A percentile compares a stretch with the other conserved stretches of the same genome.
These are phyloP conservation scores for Stenchaetothrips biformis DNA, from an alignment of 2,888 invertebrate species.

Conservation along the genomic window DNA sequence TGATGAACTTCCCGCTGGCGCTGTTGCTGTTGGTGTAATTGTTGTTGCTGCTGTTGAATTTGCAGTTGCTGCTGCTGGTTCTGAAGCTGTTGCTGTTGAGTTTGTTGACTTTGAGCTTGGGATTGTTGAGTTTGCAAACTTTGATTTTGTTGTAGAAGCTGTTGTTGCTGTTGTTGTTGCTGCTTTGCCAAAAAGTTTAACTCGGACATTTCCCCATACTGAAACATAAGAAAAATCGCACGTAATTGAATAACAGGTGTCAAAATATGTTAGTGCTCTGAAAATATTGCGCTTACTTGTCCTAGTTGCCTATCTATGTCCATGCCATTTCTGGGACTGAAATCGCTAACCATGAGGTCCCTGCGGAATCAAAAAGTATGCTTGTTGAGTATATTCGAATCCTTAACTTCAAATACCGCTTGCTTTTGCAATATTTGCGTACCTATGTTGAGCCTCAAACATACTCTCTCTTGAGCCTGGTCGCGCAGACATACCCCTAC, in stretches of 20 bases:
- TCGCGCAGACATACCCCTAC: background rate
- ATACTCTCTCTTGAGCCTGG: conserved; percentile 4
- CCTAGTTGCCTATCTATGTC: conserved; percentile 6
- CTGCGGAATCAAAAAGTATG: background rate
- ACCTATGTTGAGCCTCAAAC: background rate
- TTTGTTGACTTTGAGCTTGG: conserved; percentile 30
- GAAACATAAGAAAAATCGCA: background rate
- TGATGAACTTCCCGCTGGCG: conserved; percentile 26
- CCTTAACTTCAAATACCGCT: background rate
- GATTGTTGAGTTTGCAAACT: background rate
- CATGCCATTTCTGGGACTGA: background rate
- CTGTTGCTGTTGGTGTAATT: conserved; percentile 31
- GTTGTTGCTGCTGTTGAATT: conserved; percentile 29
- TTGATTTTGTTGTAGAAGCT: conserved; percentile 10
- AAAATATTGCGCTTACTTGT: background rate
- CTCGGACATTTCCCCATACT: conserved; percentile 12
- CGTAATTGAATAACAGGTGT: background rate
- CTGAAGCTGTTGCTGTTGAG: conserved; percentile 27
- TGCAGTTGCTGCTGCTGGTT: conserved; percentile 29
- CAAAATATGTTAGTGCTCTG: background rate
- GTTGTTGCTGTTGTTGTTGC: conserved; percentile 7
- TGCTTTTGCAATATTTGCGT: background rate
- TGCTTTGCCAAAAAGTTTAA: conserved; percentile 4
- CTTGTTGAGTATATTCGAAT: background rate
- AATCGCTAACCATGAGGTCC: background rate